A percentile compares a stretch with the other conserved stretches of the same genome.
phyloP scores from a whole-genome alignment of 2,797 vertebrate genomes.

The Catamblyrhynchus diadema region DNA sequence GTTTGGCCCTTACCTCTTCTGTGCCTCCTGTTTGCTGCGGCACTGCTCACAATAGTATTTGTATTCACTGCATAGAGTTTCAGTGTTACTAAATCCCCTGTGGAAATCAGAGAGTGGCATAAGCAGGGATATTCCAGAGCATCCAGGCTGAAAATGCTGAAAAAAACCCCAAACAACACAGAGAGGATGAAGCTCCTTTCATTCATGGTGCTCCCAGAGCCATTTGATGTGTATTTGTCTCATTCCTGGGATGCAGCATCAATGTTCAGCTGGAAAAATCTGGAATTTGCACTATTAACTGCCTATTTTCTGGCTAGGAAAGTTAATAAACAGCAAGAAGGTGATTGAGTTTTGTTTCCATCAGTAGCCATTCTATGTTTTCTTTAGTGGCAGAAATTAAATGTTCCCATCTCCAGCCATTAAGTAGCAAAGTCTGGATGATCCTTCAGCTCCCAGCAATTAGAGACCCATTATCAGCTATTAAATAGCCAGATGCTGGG shows the following conservation, averaged over 20 bases:
- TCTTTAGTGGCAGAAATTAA: not conserved
- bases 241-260: not conserved
- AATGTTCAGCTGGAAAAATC: not conserved
- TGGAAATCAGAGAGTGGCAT: not conserved
- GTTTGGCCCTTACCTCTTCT: conserved; percentile 82
- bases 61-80: conserved; percentile 91
- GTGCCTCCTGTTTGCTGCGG: conserved; percentile 92
- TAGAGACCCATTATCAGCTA: not conserved
- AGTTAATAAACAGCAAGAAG: not conserved
- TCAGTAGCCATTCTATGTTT: not conserved
- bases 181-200: not conserved
- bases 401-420: not conserved
- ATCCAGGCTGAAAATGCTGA: not conserved
- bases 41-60: conserved; percentile 95
- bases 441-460: not conserved
- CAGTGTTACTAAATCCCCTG: conserved; percentile 92
- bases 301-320: not conserved
- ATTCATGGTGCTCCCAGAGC: not conserved
- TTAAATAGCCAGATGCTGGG: not conserved
- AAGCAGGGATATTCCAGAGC: not conserved
- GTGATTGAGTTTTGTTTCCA: not conserved
- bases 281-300: not conserved
- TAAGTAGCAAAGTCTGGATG: not conserved
- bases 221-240: not conserved
- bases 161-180: not conserved